Conservation (phyloP, 2,113 vertebrate species). For the Nanorana parkeri region DNA sequence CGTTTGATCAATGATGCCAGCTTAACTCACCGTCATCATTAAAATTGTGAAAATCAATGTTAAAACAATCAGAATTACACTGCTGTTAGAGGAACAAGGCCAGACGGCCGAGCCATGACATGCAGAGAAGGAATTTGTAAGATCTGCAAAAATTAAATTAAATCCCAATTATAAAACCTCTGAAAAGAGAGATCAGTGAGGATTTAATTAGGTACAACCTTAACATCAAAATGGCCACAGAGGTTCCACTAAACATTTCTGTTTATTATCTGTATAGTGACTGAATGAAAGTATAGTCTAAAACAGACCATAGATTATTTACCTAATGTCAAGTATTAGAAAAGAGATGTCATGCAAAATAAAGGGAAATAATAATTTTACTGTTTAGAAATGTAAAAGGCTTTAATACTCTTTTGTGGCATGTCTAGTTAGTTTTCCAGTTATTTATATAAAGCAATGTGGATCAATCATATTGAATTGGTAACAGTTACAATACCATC, state of each 20-base stretch:
- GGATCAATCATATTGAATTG: no score
- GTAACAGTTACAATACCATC: no score
- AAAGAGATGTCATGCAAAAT: no score
- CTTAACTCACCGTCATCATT: constrained; percentile 57
- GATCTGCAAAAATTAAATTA: constrained; percentile 48
- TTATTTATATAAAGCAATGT: no score
- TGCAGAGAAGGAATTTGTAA: constrained; percentile 39
- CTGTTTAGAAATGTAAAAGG: no score
- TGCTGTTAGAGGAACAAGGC: constrained; percentile 41
- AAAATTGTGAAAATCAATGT: constrained; percentile 55
- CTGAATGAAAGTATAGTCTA: no score
- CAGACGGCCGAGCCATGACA: constrained; percentile 34
- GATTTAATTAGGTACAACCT: constrained; percentile 30
- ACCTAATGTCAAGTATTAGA: not conserved
- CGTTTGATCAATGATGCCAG: constrained; percentile 57
- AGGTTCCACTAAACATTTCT: not conserved
- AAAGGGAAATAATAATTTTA: no score
- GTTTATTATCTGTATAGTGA: no score
- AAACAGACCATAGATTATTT: no score
- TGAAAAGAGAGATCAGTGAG: constrained; percentile 18
- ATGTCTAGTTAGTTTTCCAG: no score
- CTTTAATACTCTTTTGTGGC: no score
- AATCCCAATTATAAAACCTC: constrained; percentile 30
- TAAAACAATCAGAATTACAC: constrained; percentile 52
- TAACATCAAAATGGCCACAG: not conserved